phyloP scores from a whole-genome alignment of 1,140 invertebrate species.

The Liolophura sinensis region DNA sequence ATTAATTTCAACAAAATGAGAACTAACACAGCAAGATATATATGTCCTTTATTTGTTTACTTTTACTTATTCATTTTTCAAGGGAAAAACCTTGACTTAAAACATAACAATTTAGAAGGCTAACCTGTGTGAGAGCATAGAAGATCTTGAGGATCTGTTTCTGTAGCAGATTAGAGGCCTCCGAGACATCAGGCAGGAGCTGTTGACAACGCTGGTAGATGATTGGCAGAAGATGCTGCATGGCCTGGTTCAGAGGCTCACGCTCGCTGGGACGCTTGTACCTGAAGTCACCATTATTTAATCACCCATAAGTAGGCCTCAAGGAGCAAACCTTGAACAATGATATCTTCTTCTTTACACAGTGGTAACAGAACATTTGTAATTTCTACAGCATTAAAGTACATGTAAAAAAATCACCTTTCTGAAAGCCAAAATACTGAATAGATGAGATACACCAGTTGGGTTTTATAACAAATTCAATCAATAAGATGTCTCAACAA shows the following conservation, averaged over 20 bases:
- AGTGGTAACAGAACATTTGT: background rate
- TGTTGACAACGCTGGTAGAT: constrained; percentile 84
- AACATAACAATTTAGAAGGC: background rate
- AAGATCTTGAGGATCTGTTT: constrained; percentile 98
- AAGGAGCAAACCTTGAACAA: background rate
- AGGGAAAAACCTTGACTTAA: background rate
- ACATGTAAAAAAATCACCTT: background rate
- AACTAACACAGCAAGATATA: too few relatives aligned
- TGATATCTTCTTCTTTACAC: background rate
- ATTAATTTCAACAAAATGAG: too few relatives aligned
- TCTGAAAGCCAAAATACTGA: too few relatives aligned
- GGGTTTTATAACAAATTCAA: too few relatives aligned
- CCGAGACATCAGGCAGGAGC: constrained; percentile 81
- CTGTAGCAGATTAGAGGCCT: constrained; percentile 86
- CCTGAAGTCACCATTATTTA: constrained; percentile 55
- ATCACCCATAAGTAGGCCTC: background rate
- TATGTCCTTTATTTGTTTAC: too few relatives aligned
- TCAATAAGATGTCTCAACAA: too few relatives aligned
- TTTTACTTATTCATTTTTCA: background rate
- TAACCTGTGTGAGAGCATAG: constrained; percentile 87
- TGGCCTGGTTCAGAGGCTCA: constrained; percentile 87
- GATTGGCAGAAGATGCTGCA: constrained; percentile 90
- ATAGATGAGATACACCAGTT: too few relatives aligned
- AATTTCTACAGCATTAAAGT: background rate
- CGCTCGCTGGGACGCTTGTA: constrained; percentile 90